Evolutionary conservation across 2,888 invertebrate genomes (phyloP).

Genomic region (Acholoe squamosa): DNA sequence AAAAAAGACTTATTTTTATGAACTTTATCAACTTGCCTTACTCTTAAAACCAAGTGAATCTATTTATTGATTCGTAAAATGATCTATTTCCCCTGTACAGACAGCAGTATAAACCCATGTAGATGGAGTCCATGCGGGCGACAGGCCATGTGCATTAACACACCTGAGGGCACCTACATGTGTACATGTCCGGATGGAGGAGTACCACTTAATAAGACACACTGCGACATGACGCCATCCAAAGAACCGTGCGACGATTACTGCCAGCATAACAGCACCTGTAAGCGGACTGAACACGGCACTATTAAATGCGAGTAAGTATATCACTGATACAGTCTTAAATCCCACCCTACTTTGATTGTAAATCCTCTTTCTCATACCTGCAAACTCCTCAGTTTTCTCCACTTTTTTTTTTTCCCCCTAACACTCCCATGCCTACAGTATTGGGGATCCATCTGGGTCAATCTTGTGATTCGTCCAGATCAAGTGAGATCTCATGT

Average conservation of each 20-base stretch:
- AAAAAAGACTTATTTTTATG: too few relatives aligned
- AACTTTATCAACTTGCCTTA: too few relatives aligned
- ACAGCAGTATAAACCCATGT: conserved; percentile 84
- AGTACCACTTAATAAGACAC: neutral
- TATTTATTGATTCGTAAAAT: too few relatives aligned
- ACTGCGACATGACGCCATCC: conserved; percentile 51
- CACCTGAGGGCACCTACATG: conserved; percentile 71
- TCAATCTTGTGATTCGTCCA: too few relatives aligned
- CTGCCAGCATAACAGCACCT: conserved; percentile 86
- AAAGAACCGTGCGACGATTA: conserved; percentile 61
- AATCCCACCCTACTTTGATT: neutral
- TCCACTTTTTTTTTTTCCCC: conserved; percentile 5
- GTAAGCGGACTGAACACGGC: conserved; percentile 85
- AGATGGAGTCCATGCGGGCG: conserved; percentile 85
- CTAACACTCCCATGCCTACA: neutral
- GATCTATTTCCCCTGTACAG: neutral
- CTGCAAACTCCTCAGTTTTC: too few relatives aligned
- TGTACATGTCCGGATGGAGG: conserved; percentile 83
- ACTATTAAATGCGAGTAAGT: conserved; percentile 85
- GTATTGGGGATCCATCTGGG: too few relatives aligned
- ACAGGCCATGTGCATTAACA: conserved; percentile 84
- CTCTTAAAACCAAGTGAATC: too few relatives aligned
- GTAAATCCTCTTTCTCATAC: too few relatives aligned
- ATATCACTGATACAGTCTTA: neutral
- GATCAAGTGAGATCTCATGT: too few relatives aligned